Evolutionary conservation across 1,140 invertebrate species (phyloP).

Genomic region (Dryas iulia): DNA sequence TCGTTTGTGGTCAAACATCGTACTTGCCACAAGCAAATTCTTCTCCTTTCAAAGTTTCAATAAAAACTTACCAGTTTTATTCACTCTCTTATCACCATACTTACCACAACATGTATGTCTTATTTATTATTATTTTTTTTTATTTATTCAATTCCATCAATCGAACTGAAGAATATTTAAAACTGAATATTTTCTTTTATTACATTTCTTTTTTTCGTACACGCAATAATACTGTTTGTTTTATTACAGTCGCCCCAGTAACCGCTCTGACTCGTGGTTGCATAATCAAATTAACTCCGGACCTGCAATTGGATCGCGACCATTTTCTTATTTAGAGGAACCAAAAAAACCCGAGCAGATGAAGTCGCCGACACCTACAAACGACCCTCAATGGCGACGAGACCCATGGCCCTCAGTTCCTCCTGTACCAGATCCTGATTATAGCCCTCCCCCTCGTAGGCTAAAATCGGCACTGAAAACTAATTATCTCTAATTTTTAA

Average conservation of each 20-base stretch:
- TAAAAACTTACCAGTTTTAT: no score
- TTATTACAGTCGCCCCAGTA: constrained; percentile 32
- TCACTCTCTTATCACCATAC: no score
- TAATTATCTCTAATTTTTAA: constrained; percentile 23
- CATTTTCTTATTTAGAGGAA: constrained; percentile 60
- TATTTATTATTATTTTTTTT: no score
- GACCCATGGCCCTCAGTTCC: constrained; percentile 43
- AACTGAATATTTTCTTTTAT: no score
- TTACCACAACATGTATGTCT: no score
- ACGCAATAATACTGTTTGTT: no score
- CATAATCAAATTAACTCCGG: constrained; percentile 25
- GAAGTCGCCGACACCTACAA: constrained; percentile 26
- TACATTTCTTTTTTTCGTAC: background rate
- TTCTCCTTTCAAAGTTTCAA: no score
- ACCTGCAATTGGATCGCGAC: constrained; percentile 29
- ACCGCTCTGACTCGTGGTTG: constrained; percentile 51
- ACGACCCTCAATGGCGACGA: constrained; percentile 42
- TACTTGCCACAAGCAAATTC: no score
- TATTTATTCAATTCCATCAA: no score
- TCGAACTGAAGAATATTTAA: no score
- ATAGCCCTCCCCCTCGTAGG: constrained; percentile 51
- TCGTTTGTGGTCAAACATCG: no score
- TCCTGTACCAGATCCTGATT: constrained; percentile 56
- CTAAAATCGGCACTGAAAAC: constrained; percentile 60
- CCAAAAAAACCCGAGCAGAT: constrained; percentile 32